Evolutionary conservation across 2,888 invertebrate genomes (phyloP).

Genomic region (Agonopterix alstromeriana): DNA sequence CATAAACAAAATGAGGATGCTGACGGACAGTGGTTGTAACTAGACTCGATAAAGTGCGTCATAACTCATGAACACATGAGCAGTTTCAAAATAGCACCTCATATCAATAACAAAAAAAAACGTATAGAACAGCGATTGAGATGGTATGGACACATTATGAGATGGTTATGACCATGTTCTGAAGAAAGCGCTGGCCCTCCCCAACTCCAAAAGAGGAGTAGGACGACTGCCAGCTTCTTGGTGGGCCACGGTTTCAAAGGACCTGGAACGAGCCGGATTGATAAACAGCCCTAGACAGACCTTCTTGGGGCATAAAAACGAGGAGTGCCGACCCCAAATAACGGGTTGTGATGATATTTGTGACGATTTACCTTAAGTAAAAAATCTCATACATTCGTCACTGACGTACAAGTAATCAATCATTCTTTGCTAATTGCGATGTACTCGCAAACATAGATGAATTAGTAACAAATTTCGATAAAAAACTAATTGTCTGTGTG

Average conservation of each 20-base stretch:
- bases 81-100: too few species aligned
- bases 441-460: slow-evolving; percentile 4
- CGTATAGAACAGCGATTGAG: not conserved
- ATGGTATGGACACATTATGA: not conserved
- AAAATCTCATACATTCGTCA: slow-evolving; percentile 5
- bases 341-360: not conserved
- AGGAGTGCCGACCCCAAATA: not conserved
- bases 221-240: not conserved
- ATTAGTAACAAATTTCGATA: slow-evolving; percentile 2
- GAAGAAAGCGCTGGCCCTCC: not conserved
- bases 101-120: not conserved
- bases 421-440: slow-evolving; percentile 7
- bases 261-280: not conserved
- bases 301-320: not conserved
- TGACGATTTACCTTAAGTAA: slow-evolving; percentile 4
- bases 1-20: too few species aligned
- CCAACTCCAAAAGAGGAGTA: not conserved
- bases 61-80: too few species aligned
- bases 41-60: too few species aligned
- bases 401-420: slow-evolving; percentile 3
- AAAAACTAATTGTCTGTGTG: slow-evolving; percentile 4
- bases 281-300: not conserved
- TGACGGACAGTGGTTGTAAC: too few species aligned
- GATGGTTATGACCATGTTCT: not conserved
- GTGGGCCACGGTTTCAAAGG: not conserved